Evolutionary conservation across 2,888 invertebrate species (phyloP).

Genomic region (Leptogaster cylindrica): DNA sequence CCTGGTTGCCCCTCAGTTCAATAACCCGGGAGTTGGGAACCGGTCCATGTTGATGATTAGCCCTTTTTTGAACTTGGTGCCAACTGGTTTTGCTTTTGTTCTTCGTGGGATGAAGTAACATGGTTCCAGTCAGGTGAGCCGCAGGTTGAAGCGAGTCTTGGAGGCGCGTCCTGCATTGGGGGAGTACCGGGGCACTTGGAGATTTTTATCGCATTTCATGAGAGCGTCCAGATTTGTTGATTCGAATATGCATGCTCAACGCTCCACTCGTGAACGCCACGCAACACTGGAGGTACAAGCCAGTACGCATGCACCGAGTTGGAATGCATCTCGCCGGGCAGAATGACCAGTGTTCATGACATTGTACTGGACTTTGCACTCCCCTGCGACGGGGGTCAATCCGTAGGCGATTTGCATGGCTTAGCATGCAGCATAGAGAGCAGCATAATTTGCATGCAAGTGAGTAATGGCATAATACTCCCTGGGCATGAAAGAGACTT

Average conservation of each 20-base stretch:
- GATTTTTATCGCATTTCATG: slow-evolving; percentile 34
- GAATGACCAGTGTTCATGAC: slow-evolving; percentile 7
- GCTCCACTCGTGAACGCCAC: not conserved
- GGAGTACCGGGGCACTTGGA: not conserved
- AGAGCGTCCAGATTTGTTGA: slow-evolving; percentile 12
- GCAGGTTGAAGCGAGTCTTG: slow-evolving; percentile 2
- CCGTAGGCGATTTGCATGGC: too few species aligned
- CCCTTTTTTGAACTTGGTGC: slow-evolving; percentile 34
- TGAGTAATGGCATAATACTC: too few species aligned
- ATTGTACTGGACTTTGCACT: slow-evolving; percentile 3
- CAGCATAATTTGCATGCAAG: too few species aligned
- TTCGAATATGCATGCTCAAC: slow-evolving; percentile 12
- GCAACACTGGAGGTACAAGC: not conserved
- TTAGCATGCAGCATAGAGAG: too few species aligned
- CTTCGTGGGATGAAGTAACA: not conserved
- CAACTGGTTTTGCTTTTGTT: slow-evolving; percentile 8
- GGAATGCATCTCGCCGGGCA: not conserved
- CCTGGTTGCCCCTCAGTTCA: slow-evolving; percentile 3
- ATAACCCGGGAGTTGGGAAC: slow-evolving; percentile 26
- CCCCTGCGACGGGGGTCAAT: not conserved
- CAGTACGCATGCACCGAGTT: not conserved
- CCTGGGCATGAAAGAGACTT: too few species aligned
- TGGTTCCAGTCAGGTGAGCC: slow-evolving; percentile 6
- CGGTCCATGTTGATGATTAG: slow-evolving; percentile 34
- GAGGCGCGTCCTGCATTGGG: not conserved